Percentiles rank a stretch among this genome's conserved stretches.
Evolutionary conservation across 2,888 invertebrate species (phyloP).

Genomic region (Acronicta leporina): DNA sequence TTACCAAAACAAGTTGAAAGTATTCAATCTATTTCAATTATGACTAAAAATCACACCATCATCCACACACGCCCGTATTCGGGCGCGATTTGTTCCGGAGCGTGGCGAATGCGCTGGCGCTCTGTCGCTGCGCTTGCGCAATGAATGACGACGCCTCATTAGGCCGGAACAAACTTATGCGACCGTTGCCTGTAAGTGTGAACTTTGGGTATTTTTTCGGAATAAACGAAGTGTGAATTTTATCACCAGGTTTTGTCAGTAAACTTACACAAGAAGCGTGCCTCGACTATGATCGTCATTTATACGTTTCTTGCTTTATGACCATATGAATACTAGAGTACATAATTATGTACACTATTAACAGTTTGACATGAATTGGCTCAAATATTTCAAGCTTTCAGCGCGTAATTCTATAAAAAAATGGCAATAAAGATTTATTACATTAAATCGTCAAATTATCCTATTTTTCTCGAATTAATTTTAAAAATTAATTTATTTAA

Average conservation of each 20-base stretch:
- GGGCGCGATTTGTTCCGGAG: constrained; percentile 83
- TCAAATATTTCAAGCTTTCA: too few relatives aligned
- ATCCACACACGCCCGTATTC: constrained; percentile 77
- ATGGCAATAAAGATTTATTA: too few relatives aligned
- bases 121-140: constrained; percentile 80
- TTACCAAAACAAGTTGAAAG: constrained; percentile 40
- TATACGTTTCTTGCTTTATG: neutral
- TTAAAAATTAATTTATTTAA: too few relatives aligned
- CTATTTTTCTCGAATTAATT: too few relatives aligned
- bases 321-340: too few relatives aligned
- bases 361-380: too few relatives aligned
- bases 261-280: constrained; percentile 26
- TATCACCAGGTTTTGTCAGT: constrained; percentile 37
- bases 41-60: constrained; percentile 71
- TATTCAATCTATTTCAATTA: constrained; percentile 55
- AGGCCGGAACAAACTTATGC: constrained; percentile 78
- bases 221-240: constrained; percentile 31
- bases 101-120: constrained; percentile 80
- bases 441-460: too few relatives aligned
- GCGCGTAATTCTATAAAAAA: too few relatives aligned
- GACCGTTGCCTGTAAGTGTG: constrained; percentile 50
- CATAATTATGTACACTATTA: too few relatives aligned
- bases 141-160: constrained; percentile 80
- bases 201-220: constrained; percentile 51
- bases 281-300: constrained; percentile 2